Base-by-base conservation (phyloP, 2,113 vertebrate species). In the Mormyrus iriodes region DNA sequence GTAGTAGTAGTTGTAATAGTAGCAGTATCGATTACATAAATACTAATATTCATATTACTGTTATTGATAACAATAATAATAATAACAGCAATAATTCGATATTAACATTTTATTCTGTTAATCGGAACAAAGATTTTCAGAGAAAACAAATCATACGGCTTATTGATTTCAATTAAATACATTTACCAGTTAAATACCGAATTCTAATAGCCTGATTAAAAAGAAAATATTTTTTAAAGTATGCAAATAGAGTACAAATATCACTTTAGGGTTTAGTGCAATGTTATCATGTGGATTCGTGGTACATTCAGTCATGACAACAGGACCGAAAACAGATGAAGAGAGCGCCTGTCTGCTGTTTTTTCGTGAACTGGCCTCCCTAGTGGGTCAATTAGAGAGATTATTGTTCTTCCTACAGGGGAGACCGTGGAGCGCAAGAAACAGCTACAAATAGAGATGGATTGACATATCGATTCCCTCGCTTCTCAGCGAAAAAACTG, bases 311-410 rank as follows among this genome's bases (percentile, higher is more conserved):
- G 97, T 97, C 97, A 96, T 95, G 95, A 95, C 96, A 96, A 96
- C 95, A 96, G 96, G 94, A 95, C 92, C 95, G 93, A 96, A 96
- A 97, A 93, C 97, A 98, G 97, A 97, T 97, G 97, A 96, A 97
- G 85, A 53, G 51, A 86, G 94, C 95, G 96, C 94, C 97, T 73
- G 42, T 88, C 55, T 95, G 95, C 93, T 94, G 94, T 94, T 96
- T 96, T 95, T 92, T 89, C 93, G 94, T 94, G 96, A 95, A 96
- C 95, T 94, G 94, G 94, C 96, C 97, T 99, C 98, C 98, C 98
- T 97, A 96, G 98, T 98, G 98, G 97, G 97, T 98, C 97, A 99
- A 99, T 99, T 99, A 99, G 97, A 97, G 98, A 98, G 97, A 99
- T 99, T 98, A 99, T 99, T 97, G 97, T 98, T 98, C 96, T 97